Base-by-base conservation (phyloP, 1,140 invertebrate genomes). In the Dolichoris vasculosae region DNA sequence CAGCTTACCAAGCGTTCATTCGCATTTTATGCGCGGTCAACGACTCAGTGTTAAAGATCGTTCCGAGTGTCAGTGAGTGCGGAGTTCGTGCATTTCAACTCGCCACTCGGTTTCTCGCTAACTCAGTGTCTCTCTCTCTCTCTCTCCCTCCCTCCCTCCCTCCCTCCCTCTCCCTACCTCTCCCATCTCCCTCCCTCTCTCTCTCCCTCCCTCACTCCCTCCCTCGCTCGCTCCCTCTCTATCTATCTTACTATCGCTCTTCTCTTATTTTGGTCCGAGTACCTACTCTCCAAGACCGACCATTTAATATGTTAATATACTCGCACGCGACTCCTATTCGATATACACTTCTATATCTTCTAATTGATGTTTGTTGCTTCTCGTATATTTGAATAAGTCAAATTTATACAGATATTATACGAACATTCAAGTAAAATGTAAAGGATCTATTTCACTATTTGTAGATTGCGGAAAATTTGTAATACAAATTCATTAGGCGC, bases 241-340 rank as follows among this genome's bases (percentile, higher is more conserved):
- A 4, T 69, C 30, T 6, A 23, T 32, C 75, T 26, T 15, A 23
- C 23, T 38, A 59, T 38, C 35, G 9, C 69, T 23, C 69, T 30
- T 38, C 35, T 38, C 69, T 40, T 20, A 73, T 4, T 35, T 7
- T 40, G 17, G 20, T 3, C 30, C 7, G 15, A 8, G 20, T 51
- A 59, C 63, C 64, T 55, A 35, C 30, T 7, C 23, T 55, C 30
- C 1, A 8, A 23, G 26, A 48, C 78, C 82, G 48, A 78, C 71
- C 86, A 86, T 88, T 88, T 87, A 87, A 83, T 83, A 77, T 76
- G 71, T 48, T 77, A 64, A 83, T 83, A 55, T n/a, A 76, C 13
- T 83, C n/a, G 32, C 32, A 48, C 46, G 64, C 82, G 40, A 40
- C 48, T 82, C 32, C 40, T 32, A 73, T 82, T 82, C 6, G 48